Conservation (phyloP, 2,888 invertebrate species). For the Trichacis sp. region DNA sequence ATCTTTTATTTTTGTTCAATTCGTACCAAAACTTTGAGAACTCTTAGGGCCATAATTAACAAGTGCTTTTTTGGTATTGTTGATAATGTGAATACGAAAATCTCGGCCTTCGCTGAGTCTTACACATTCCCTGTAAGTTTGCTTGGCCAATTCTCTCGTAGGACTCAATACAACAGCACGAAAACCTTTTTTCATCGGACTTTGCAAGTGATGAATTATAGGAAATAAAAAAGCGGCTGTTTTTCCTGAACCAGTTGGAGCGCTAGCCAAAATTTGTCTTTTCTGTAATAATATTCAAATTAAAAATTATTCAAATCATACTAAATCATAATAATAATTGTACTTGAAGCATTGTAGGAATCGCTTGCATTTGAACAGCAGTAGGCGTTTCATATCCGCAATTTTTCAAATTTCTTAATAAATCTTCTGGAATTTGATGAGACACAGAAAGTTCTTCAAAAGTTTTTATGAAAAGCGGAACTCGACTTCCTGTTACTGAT, state of each 20-base stretch:
- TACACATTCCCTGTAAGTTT: conserved; percentile 86
- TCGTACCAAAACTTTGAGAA: conserved; percentile 83
- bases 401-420: conserved; percentile 78
- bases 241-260: conserved; percentile 98
- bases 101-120: conserved; percentile 81
- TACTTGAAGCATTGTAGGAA: conserved; percentile 88
- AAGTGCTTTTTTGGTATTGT: conserved; percentile 81
- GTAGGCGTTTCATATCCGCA: conserved; percentile 85
- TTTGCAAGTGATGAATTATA: conserved; percentile 81
- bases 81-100: conserved; percentile 82
- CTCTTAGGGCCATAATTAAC: conserved; percentile 81
- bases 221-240: conserved; percentile 95
- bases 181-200: conserved; percentile 81
- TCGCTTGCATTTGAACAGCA: conserved; percentile 92
- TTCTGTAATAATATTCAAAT: conserved; percentile 71
- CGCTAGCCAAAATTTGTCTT: conserved; percentile 90
- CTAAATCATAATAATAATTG: conserved; percentile 11
- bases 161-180: conserved; percentile 92
- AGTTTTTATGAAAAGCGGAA: conserved; percentile 81
- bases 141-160: conserved; percentile 92
- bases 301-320: no score
- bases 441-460: conserved; percentile 76
- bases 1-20: no score
- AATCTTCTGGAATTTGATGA: conserved; percentile 72
- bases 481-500: conserved; percentile 80